Conservation (phyloP, 2,113 vertebrate species). For the Aptenodytes patagonicus region DNA sequence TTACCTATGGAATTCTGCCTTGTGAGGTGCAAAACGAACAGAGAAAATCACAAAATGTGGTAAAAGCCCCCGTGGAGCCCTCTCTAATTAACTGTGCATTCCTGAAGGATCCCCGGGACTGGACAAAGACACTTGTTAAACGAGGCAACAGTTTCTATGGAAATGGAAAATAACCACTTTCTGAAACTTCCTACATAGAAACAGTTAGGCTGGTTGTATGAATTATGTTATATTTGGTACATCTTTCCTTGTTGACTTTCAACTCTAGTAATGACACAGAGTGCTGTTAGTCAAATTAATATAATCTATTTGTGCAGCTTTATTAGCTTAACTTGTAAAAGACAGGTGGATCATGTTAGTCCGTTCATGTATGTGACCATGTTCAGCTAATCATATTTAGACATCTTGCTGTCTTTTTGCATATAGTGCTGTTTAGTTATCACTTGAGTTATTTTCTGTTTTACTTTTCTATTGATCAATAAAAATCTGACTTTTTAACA, state of each 20-base stretch:
- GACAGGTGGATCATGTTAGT: neutral
- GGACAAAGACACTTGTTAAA: neutral
- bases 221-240: neutral
- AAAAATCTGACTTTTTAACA: neutral
- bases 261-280: neutral
- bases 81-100: neutral
- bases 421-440: neutral
- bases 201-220: neutral
- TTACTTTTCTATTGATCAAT: neutral
- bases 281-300: neutral
- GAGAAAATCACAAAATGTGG: neutral
- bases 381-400: neutral
- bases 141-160: neutral
- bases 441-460: neutral
- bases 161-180: neutral
- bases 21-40: neutral
- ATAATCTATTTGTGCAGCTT: neutral
- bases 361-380: fast-evolving
- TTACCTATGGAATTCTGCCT: neutral
- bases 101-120: neutral
- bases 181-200: neutral
- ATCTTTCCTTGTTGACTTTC: neutral
- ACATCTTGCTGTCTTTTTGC: neutral
- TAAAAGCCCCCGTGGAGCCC: neutral
- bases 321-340: neutral